phyloP scores from a whole-genome alignment of 2,888 invertebrate genomes.

The Oasisia sp. region DNA sequence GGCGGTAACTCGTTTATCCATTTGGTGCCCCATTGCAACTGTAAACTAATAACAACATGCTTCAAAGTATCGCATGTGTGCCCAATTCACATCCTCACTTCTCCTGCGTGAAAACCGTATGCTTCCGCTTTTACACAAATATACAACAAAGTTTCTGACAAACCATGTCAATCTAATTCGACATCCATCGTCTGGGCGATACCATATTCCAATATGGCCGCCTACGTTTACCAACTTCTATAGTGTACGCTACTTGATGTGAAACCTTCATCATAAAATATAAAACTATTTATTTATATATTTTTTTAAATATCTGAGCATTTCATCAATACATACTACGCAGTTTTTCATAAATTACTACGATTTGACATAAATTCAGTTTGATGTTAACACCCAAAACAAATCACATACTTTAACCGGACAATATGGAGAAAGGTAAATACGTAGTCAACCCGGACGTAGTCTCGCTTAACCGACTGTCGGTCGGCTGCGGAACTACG shows the following conservation, averaged over 20 bases:
- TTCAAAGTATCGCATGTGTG: slow-evolving; percentile 1
- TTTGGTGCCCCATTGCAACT: background rate
- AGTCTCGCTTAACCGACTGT: no score
- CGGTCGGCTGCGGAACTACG: no score
- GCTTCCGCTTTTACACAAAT: background rate
- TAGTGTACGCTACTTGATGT: background rate
- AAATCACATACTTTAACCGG: background rate
- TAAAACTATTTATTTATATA: background rate
- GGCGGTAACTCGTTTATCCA: background rate
- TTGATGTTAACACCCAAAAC: background rate
- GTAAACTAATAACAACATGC: slow-evolving; percentile 7
- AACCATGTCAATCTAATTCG: background rate
- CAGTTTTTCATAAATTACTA: background rate
- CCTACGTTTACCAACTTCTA: background rate
- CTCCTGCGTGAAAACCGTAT: background rate
- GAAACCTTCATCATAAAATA: background rate
- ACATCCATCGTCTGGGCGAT: background rate
- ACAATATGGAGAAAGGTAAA: background rate
- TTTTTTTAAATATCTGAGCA: background rate
- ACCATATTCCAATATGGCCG: slow-evolving; percentile 17
- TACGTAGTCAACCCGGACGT: background rate
- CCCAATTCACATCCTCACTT: background rate
- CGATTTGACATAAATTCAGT: background rate
- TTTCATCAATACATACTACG: background rate
- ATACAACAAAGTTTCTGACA: background rate